Conservation (phyloP, 2,113 vertebrate species). For the Calyptommatus sinebrachiatus region DNA sequence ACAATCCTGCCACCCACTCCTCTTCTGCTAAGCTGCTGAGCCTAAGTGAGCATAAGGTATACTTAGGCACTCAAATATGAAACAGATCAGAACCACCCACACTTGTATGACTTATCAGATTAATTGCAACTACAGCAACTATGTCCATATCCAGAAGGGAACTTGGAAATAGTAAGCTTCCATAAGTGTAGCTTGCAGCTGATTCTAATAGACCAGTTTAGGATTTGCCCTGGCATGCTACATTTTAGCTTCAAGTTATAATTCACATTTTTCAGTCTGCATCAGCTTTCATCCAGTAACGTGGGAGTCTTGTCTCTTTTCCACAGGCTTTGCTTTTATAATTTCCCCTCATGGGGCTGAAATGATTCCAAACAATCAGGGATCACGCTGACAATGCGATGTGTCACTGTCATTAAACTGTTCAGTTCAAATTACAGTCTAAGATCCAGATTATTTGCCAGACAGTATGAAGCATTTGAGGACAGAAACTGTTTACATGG, state of each 20-base stretch:
- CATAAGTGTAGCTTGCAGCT: not conserved
- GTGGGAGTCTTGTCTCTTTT: not conserved
- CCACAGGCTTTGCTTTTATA: not conserved
- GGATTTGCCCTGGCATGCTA: not conserved
- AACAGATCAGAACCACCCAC: not conserved
- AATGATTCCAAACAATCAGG: not conserved
- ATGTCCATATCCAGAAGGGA: not conserved
- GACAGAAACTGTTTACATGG: not conserved
- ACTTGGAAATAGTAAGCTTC: not conserved
- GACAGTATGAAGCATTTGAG: not conserved
- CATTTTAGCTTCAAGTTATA: not conserved
- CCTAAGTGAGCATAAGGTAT: not conserved
- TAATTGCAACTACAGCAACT: not conserved
- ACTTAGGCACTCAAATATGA: not conserved
- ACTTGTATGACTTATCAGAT: not conserved
- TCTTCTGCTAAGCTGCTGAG: not conserved
- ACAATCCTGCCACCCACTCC: not conserved
- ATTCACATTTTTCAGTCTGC: not conserved
- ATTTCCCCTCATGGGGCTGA: too few relatives aligned
- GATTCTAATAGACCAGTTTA: not conserved
- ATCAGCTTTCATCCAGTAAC: not conserved
- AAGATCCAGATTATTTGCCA: not conserved
- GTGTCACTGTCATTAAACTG: not conserved
- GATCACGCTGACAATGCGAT: not conserved
- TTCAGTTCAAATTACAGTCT: not conserved